Evolutionary conservation across 1,140 invertebrate genomes (phyloP), one percentile per base, ranked within the genome.

Genomic region (Nilaparvata lugens): DNA sequence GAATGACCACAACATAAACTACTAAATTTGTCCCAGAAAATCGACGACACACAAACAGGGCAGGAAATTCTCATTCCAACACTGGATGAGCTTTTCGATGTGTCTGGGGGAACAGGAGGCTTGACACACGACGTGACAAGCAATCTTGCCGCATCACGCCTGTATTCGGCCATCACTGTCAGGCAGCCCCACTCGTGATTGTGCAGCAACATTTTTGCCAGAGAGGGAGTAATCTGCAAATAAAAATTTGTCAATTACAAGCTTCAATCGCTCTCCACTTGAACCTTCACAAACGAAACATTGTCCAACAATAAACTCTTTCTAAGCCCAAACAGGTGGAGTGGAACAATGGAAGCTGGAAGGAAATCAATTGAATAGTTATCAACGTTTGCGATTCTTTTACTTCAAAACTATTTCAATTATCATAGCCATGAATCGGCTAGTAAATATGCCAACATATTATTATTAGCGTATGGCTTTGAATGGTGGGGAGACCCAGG

Each of bases 201-300:
- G 71, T 95, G 88, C 42, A 97, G 78, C 68, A 96, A 80, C 62
- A 97, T 83, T 81, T 97, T 97, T 48, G 93, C 91, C 64, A 95
- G 75, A 28, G 92, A 92, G 66, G 93, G 93, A 51, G 89, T 88
- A 68, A 96, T 87, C 76, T 93, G 69, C 18, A 73, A 71, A 56
- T 35, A 54, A 28, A 35, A 35, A 35, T 35, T 11, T 35, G 13
- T 35, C 2, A 35, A 35, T 9, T 35, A 28, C 28, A 28, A 28
- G 28, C 28, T 28, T 28, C 28, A 3, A 28, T 4, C 28, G 28
- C 13, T 35, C 31, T 35, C 7, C 31, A 35, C 31, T 35, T 35
- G 31, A 11, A 2, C 31, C 9, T 35, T 35, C 9, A 35, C 7
- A 35, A 11, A 28, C n/a, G 7, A 28, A 28, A 28, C 25, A 7